These are phyloP conservation scores for Diadumene lineata DNA, from an alignment of 92 coral and sea anemone genomes.

Conservation along the genomic window DNA sequence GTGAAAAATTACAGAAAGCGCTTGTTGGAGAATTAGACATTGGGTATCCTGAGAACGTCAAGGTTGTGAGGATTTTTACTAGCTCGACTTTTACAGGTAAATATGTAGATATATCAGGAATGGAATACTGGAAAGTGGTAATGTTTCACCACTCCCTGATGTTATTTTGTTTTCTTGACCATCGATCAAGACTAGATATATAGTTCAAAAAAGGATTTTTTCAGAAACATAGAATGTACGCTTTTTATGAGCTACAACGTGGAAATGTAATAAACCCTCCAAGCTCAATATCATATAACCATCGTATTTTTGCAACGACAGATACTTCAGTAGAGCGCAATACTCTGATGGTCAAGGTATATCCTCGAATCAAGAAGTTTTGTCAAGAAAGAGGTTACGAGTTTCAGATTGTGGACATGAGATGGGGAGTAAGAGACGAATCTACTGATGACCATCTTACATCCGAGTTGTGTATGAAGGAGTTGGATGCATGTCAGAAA, in stretches of 20 bases:
- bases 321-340: conserved; percentile 90
- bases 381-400: conserved; percentile 90
- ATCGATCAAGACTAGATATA: too few species aligned
- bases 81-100: conserved; percentile 98
- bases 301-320: conserved; percentile 6
- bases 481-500: conserved; percentile 87
- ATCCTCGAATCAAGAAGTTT: conserved; percentile 80
- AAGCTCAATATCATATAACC: not conserved
- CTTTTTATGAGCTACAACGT: too few species aligned
- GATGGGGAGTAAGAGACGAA: conserved; percentile 97
- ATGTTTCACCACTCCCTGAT: too few species aligned
- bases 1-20: conserved; percentile 63
- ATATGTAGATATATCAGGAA: not conserved
- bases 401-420: conserved; percentile 94
- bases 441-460: conserved; percentile 97
- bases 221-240: too few species aligned
- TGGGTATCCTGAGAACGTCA: conserved; percentile 82
- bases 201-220: too few species aligned
- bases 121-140: too few species aligned
- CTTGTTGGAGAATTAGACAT: conserved; percentile 73
- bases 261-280: too few species aligned
- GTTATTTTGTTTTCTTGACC: too few species aligned
- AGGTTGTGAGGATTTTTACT: conserved; percentile 91
- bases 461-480: conserved; percentile 88
- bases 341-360: conserved; percentile 83